Evolutionary conservation across 2,113 vertebrate species (phyloP).

Genomic region (Macaca fascicularis): DNA sequence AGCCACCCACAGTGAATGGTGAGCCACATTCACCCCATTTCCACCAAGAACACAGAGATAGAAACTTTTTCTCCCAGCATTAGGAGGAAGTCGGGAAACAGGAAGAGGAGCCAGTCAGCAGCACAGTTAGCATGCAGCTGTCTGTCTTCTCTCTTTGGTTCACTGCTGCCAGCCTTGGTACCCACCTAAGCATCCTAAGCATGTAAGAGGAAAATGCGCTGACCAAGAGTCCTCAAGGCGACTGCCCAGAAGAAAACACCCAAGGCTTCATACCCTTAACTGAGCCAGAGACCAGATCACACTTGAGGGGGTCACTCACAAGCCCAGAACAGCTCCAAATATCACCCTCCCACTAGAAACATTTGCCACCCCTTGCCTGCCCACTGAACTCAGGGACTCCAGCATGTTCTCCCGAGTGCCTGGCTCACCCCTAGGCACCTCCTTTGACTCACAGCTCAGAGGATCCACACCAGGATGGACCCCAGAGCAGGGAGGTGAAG

Average conservation of each 20-base stretch:
- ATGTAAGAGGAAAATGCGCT: not conserved
- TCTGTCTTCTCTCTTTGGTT: no score
- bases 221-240: not conserved
- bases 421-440: not conserved
- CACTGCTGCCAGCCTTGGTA: not conserved
- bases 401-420: no score
- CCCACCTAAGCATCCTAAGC: not conserved
- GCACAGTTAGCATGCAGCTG: rapidly evolving
- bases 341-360: no score
- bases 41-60: not conserved
- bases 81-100: not conserved
- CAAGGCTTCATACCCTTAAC: not conserved
- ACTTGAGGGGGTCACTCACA: not conserved
- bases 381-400: not conserved
- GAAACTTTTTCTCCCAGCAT: not conserved
- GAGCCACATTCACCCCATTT: not conserved
- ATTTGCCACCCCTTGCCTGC: rapidly evolving
- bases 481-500: not conserved
- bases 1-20: not conserved
- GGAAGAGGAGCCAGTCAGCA: not conserved
- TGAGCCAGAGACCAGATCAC: not conserved
- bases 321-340: not conserved
- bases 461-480: not conserved
- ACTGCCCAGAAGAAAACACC: not conserved
- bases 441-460: not conserved